Base-by-base conservation (phyloP, 2,797 vertebrate species). In the Myiothlypis coronata region DNA sequence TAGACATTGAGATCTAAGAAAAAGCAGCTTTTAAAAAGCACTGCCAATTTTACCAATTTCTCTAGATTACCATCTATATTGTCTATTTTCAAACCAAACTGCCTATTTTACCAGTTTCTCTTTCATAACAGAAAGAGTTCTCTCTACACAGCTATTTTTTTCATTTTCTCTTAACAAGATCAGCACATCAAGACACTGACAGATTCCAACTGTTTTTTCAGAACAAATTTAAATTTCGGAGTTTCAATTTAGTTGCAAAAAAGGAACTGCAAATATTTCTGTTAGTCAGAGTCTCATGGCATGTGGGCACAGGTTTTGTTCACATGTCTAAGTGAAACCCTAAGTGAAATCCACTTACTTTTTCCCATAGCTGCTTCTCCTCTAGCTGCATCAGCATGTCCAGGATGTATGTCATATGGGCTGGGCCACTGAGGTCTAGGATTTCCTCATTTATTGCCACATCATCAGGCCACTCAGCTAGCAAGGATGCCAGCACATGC, bases 361-460 rank as follows among this genome's bases (percentile, higher is more conserved):
- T 99, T 94, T 99, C 99, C 99, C 99, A 99, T 14, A 99, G 97
- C 2, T 98, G 98, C 92, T 98, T 99, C 93, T 99, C 99, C 96
- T 99, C 99, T 60, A 99, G 98, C 97, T 99, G 99, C 99, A 99
- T 99, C 32, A 99, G 97, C 99, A 99, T 99, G 97, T 99, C 99
- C 97, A 99, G 98, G 95, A 99, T 99, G 96, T 99, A 99, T 19
- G 99, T 99, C 98, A 99, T 99, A 78, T 99, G 99, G 9, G 99
- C 99, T 14, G 99, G 98, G 4, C 99, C 99, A 16, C 97, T 99
- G 68, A 99, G 98, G 70, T 99, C 99, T 81, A 99, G 97, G 84
- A 98, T 98, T 78, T 99, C 99, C 94, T 99, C 99, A 8, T 98
- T 99, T 93, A 99, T 97, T 3, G 98, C 96, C 67, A 98, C 96